phyloP scores from a whole-genome alignment of 2,113 vertebrate genomes.

The Xenopus tropicalis region UCB_Xtro_10.0 CM004450.2:37317001-37317500 shows the following conservation, averaged over 20 bases:
- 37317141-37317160: constrained; percentile 27
- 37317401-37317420: not conserved
- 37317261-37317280: constrained; percentile 40
- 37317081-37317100: not conserved
- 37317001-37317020: not conserved
- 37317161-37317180: constrained; percentile 22
- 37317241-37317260: constrained; percentile 35
- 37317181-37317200: constrained; percentile 6
- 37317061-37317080: not conserved
- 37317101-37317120: not conserved
- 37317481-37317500: not conserved
- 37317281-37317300: constrained; percentile 11
- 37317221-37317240: constrained; percentile 42
- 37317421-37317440: not conserved
- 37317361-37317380: constrained; percentile 16
- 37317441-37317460: not conserved
- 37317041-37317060: not conserved
- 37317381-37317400: not conserved
- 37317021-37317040: not conserved
- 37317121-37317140: not conserved
- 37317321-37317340: constrained; percentile 13
- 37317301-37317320: constrained; percentile 10
- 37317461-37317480: too few species aligned
- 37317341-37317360: constrained; percentile 19
- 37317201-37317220: constrained; percentile 34